These are phyloP conservation scores for Bubalus kerabau DNA, from an alignment of 2,113 vertebrate species.

Conservation along the genomic window DNA sequence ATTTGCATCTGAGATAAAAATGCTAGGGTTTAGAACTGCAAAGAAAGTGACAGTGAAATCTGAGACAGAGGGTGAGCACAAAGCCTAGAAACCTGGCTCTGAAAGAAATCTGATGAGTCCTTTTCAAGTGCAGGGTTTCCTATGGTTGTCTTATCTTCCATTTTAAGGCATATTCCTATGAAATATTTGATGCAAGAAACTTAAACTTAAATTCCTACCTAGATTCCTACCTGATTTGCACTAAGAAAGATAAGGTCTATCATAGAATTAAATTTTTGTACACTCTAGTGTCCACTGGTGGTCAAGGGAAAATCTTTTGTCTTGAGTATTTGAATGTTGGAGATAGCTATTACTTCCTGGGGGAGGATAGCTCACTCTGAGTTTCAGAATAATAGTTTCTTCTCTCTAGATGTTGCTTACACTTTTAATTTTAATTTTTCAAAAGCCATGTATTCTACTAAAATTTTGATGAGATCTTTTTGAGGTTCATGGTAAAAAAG, in stretches of 20 bases:
- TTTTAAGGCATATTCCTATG: background rate
- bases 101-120: background rate
- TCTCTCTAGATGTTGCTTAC: background rate
- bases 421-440: background rate
- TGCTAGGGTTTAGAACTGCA: background rate
- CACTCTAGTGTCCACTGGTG: background rate
- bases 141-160: background rate
- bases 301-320: background rate
- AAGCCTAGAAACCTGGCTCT: background rate
- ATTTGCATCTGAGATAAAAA: background rate
- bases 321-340: background rate
- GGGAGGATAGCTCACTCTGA: background rate
- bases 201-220: slow-evolving; percentile 12
- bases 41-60: background rate
- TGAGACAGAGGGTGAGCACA: background rate
- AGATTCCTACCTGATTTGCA: background rate
- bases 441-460: background rate
- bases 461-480: background rate
- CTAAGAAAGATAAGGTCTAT: background rate
- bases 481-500: background rate
- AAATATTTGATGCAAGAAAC: background rate
- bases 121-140: background rate
- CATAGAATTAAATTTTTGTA: background rate
- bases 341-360: background rate
- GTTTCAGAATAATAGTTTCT: background rate